phyloP scores from a whole-genome alignment of 30 jellyfish, hydroid and myxozoan species.

The Turritopsis dohrnii region DNA sequence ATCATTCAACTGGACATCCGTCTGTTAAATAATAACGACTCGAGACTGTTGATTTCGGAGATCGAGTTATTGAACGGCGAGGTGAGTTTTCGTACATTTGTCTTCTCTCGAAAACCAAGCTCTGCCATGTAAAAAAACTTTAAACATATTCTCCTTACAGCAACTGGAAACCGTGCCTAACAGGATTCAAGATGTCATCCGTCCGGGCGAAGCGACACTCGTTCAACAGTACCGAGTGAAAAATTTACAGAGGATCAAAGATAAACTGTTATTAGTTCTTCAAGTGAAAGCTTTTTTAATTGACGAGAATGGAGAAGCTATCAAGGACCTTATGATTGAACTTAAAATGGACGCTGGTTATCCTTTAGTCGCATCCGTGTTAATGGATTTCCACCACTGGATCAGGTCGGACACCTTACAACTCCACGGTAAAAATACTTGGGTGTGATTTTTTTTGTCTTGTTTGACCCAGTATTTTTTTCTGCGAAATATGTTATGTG shows the following conservation, averaged over 20 bases:
- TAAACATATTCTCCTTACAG: background rate
- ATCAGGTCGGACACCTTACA: background rate
- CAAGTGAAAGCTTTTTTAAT: background rate
- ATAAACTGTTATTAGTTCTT: slow-evolving; percentile 15
- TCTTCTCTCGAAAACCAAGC: too few relatives aligned
- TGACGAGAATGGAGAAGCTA: background rate
- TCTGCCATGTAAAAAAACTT: too few relatives aligned
- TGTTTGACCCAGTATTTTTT: background rate
- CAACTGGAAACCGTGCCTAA: slow-evolving; percentile 4
- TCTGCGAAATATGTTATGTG: too few relatives aligned
- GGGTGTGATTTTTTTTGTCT: slow-evolving; percentile 13
- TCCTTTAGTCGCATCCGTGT: slow-evolving; percentile 23
- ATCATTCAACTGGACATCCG: slow-evolving; percentile 7
- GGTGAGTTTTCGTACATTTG: background rate
- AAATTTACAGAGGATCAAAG: slow-evolving; percentile 15
- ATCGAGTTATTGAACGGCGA: slow-evolving; percentile 22
- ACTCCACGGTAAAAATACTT: slow-evolving; percentile 30
- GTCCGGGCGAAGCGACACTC: background rate
- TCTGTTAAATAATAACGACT: background rate
- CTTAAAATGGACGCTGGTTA: slow-evolving; percentile 27
- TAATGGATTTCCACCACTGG: slow-evolving; percentile 19
- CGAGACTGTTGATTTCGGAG: background rate
- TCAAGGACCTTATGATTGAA: background rate
- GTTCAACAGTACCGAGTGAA: slow-evolving; percentile 6
- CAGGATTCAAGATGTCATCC: background rate